Evolutionary conservation across 1,140 invertebrate genomes (phyloP).

Genomic region (Acyrthosiphon pisum): DNA sequence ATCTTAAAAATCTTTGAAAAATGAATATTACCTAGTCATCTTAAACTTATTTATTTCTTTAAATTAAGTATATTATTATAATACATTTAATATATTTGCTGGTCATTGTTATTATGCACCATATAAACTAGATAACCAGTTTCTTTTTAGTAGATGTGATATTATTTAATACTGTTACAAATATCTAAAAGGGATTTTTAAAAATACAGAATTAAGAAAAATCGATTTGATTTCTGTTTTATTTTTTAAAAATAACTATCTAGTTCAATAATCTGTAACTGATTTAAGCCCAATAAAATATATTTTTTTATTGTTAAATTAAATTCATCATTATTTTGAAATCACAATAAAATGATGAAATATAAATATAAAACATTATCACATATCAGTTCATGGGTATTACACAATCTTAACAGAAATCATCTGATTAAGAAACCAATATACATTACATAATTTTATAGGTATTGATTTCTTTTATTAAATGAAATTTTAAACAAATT

Average conservation of each 20-base stretch:
- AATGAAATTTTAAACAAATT: conserved; percentile 5
- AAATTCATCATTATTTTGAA: not conserved
- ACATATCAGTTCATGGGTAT: not conserved
- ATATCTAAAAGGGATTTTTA: not conserved
- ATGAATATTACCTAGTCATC: not conserved
- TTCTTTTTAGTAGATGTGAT: not conserved
- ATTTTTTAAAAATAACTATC: not conserved
- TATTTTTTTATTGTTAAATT: not conserved
- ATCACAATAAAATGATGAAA: not conserved
- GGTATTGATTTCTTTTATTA: not conserved
- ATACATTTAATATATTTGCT: not conserved
- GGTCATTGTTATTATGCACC: not conserved
- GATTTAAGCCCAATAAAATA: not conserved
- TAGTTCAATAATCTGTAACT: not conserved
- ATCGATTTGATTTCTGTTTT: not conserved
- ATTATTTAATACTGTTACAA: not conserved
- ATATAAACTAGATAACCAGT: not conserved
- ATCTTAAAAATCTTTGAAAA: not conserved
- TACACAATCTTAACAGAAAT: not conserved
- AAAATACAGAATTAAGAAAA: not conserved
- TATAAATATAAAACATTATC: not conserved
- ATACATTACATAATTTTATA: not conserved
- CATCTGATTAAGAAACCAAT: not conserved
- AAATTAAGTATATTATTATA: not conserved
- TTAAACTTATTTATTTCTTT: not conserved